Base-by-base conservation (phyloP, 1,140 invertebrate species). In the Tetranychus cinnabarinus region DNA sequence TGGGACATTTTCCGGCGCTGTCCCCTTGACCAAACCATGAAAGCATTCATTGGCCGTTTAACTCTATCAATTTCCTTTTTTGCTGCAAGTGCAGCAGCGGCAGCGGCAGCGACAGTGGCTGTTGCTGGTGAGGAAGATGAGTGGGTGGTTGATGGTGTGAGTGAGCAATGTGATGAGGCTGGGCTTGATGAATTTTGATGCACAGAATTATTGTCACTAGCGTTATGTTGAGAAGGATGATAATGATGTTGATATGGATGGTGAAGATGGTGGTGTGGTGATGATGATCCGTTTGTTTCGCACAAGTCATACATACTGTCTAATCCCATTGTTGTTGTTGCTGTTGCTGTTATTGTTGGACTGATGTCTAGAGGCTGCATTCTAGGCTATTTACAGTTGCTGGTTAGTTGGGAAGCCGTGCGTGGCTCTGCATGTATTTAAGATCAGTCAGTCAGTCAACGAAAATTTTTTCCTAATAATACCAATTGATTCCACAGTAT, bases 11-110 rank as follows among this genome's bases (percentile, higher is more conserved):
- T 98, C 64, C 93, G 79, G 58, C 95, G 77, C 70, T 97, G 93
- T 0, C 93, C 93, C 0, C 95, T 76, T 6, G 90, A 95, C 95
- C 95, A 98, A 15, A 99, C 95, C 95, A 98, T 99, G 74, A 98
- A 99, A 15, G 95, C 95, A 75, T 97, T 98, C 95, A 99, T 99
- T 0, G 95, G 95, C 64, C 95, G 78, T 73, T 98, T 98, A 12
- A 99, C 93, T 1, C 93, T 80, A 69, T 93, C 55, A 62, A 23
- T 33, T 61, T 15, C 68, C 50, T 70, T 69, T 60, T 69, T 69
- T 45, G 35, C 56, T 31, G 46, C 47, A 2, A 33, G n/a, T 2
- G 50, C 12, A 6, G 50, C n/a, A 54, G 23, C 48, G 36, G n/a
- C 48, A 50, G 36, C 46, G 36, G 13, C 36, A 5, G 23, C 3